These are phyloP conservation scores for Hypocryptadius cinnamomeus DNA, from an alignment of 2,113 vertebrate genomes.

Conservation along the genomic window DNA sequence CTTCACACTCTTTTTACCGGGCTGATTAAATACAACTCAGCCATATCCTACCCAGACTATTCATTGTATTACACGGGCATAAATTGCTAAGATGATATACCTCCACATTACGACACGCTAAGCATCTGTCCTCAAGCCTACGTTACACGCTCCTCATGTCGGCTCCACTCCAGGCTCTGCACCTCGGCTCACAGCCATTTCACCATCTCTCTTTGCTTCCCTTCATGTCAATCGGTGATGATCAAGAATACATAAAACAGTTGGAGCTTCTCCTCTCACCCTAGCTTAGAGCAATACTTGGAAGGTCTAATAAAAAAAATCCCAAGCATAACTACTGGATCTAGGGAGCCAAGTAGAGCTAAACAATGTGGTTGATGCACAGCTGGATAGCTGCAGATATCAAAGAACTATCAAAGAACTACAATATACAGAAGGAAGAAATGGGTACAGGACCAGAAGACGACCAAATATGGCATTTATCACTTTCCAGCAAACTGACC, in stretches of 20 bases:
- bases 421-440: background rate
- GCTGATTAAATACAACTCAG: background rate
- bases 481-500: background rate
- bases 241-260: background rate
- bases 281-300: background rate
- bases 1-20: background rate
- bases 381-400: background rate
- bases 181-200: background rate
- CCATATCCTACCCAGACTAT: background rate
- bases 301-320: background rate
- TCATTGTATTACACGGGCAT: background rate
- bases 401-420: background rate
- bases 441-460: background rate
- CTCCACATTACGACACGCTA: rapidly evolving
- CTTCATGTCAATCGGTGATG: background rate
- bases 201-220: background rate
- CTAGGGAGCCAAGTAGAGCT: background rate
- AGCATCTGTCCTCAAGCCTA: background rate
- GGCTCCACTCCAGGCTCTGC: background rate
- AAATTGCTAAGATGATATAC: background rate
- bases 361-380: background rate
- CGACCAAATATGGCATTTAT: background rate
- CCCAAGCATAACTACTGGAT: background rate
- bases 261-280: background rate
- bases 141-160: rapidly evolving